Conservation (phyloP, 2,797 vertebrate species). For the Darevskia mixta region DNA sequence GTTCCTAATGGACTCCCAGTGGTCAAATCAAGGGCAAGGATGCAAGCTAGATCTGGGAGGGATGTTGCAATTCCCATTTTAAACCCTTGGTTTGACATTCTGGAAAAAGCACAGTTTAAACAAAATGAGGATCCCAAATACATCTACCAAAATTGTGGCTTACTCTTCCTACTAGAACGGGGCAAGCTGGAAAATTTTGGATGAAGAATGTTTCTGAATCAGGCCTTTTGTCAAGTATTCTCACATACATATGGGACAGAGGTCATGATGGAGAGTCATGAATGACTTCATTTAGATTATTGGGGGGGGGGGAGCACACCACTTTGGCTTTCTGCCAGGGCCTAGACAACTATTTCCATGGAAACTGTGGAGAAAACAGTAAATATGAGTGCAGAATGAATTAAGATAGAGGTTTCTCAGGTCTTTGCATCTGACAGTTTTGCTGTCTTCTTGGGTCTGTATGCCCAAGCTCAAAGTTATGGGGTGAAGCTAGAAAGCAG, state of each 20-base stretch:
- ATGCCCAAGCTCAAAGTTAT: neutral
- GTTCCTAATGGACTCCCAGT: neutral
- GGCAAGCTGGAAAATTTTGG: neutral
- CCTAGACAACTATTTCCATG: constrained; percentile 73
- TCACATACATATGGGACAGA: constrained; percentile 47
- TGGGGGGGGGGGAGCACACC: constrained; percentile 21
- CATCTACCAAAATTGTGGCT: neutral
- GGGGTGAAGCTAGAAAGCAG: accelerated
- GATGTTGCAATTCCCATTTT: neutral
- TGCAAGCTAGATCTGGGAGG: neutral
- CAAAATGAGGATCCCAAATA: neutral
- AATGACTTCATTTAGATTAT: constrained; percentile 69
- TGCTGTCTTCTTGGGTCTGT: neutral
- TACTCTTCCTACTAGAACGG: neutral
- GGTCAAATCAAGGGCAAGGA: neutral
- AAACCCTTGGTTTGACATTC: neutral
- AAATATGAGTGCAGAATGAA: constrained; percentile 65
- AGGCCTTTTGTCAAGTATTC: constrained; percentile 58
- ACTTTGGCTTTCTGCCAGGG: constrained; percentile 68
- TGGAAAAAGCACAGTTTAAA: neutral
- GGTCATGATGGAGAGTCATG: constrained; percentile 70
- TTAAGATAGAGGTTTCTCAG: constrained; percentile 27
- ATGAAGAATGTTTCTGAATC: constrained; percentile 56
- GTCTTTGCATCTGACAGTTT: neutral
- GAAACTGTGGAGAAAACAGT: constrained; percentile 71